Base-by-base conservation (phyloP, 1,140 invertebrate species). In the Aricia agestis region DNA sequence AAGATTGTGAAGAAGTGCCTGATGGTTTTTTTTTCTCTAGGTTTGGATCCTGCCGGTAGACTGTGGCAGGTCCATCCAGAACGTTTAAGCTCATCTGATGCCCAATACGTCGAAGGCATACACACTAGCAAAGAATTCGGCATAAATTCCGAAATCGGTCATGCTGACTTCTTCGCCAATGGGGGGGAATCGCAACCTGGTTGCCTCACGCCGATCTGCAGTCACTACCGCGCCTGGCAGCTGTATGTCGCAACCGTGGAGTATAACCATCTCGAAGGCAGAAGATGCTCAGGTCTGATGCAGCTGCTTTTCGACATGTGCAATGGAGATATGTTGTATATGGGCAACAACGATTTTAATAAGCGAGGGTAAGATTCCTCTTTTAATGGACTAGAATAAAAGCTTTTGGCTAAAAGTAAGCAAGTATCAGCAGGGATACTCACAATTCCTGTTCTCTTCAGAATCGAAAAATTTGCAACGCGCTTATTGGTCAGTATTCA, bases 121-220 rank as follows among this genome's bases (percentile, higher is more conserved):
- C 95, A 96, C 74, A 95, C 95, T 0, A 93, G 94, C 76, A 92
- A 86, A 32, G 86, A 86, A 2, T 78, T 88, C 86, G 66, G 93
- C 92, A 81, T 93, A 92, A 65, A 90, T 91, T 69, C 94, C 92
- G 6, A 76, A 10, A 70, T 88, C 0, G 83, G 76, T 15, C 93
- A 95, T 75, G 93, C 93, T 9, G 97, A 97, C 83, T 97, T 97
- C 92, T 97, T 95, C 84, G 95, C 95, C 1, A 97, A 97, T 81
- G 95, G 95, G 6, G 96, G 95, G 7, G 76, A 73, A 9, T 79
- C 80, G 25, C 92, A 92, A 42, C 93, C 93, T 18, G 92, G 92
- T 19, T 92, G 92, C 61, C 17, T 85, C 2, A 81, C 83, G 79
- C 83, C 93, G 57, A 83, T 94, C 11, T 95, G 95, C 77, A 94